Percentiles rank a stretch among this genome's conserved stretches.
These are phyloP conservation scores for Thymelicus sylvestris DNA, from an alignment of 2,888 invertebrate species.

Conservation along the genomic window DNA sequence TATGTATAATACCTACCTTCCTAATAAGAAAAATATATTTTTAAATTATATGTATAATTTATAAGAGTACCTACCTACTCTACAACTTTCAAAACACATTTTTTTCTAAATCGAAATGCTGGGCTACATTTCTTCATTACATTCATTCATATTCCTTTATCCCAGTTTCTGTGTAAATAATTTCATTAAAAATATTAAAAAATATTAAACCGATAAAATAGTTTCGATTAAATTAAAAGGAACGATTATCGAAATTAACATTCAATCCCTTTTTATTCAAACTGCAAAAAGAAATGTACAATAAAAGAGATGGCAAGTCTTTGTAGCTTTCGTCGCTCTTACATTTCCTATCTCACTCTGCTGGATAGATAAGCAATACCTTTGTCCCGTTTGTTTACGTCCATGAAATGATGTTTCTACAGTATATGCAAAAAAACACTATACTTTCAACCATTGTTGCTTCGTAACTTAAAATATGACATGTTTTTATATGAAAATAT, in stretches of 20 bases:
- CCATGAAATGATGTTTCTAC: constrained; percentile 66
- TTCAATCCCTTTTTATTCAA: constrained; percentile 46
- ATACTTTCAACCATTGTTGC: constrained; percentile 41
- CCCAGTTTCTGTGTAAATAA: too few relatives aligned
- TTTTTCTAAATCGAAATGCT: too few relatives aligned
- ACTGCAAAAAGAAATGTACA: constrained; percentile 45
- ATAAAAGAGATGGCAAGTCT: constrained; percentile 57
- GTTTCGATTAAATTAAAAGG: too few relatives aligned
- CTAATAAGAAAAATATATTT: too few relatives aligned
- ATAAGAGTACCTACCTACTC: too few relatives aligned
- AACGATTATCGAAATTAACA: constrained; percentile 12
- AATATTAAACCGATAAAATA: too few relatives aligned
- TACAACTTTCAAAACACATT: too few relatives aligned
- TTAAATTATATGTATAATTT: too few relatives aligned
- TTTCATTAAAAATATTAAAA: too few relatives aligned
- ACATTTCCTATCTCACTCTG: constrained; percentile 60
- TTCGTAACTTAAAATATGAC: background rate
- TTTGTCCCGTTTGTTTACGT: constrained; percentile 75
- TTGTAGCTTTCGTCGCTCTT: constrained; percentile 54
- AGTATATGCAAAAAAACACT: constrained; percentile 62
- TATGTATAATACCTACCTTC: too few relatives aligned
- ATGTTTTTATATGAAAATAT: background rate
- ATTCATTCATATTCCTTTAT: too few relatives aligned
- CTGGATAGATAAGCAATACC: constrained; percentile 61
- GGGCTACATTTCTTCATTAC: too few relatives aligned